Base-by-base conservation (phyloP, 1,140 invertebrate genomes). In the Microplitis mediator region DNA sequence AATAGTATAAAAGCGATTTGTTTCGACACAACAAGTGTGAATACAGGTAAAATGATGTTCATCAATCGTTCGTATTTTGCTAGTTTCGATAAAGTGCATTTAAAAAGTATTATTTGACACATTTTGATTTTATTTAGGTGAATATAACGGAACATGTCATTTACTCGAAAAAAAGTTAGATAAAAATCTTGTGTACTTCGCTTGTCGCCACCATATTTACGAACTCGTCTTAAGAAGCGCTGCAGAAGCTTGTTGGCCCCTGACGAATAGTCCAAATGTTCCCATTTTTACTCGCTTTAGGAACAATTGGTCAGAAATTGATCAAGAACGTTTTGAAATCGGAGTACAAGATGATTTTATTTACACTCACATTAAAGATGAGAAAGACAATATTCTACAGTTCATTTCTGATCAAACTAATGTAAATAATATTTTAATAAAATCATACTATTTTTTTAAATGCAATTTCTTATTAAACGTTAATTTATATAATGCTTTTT, bases 151-250 rank as follows among this genome's bases (percentile, higher is more conserved):
- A 14, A 60, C 56, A 60, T n/a, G 13, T 14, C 5, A 14, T 60
- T 13, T 73, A 35, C 2, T 78, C 0, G 73, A 78, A 65, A 9
- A 74, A 54, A 61, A 66, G 34, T 23, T 78, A 32, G 69, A 68
- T 36, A 70, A 62, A 72, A 34, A 62, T 60, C 50, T 78, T 9
- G 58, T 78, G 8, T 54, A 60, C 54, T 65, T 76, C 3, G 74
- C 80, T 31, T 82, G 79, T 73, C 74, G 78, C 23, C 77, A 81
- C 67, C 79, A 83, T 69, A 78, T 83, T 70, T 64, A 76, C 51
- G 78, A 85, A 74, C 13, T 72, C 0, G 39, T 72, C 11, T 45
- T 75, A 4, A 50, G 51, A 34, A 69, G 45, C 14, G 64, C 16
- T 35, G 52, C 31, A 31, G 64, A 72, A 61, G 45, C 36, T 34